A percentile compares a stretch with the other conserved stretches of the same genome.
phyloP scores from a whole-genome alignment of 2,888 invertebrate genomes.

The Aporophyla lueneburgensis region DNA sequence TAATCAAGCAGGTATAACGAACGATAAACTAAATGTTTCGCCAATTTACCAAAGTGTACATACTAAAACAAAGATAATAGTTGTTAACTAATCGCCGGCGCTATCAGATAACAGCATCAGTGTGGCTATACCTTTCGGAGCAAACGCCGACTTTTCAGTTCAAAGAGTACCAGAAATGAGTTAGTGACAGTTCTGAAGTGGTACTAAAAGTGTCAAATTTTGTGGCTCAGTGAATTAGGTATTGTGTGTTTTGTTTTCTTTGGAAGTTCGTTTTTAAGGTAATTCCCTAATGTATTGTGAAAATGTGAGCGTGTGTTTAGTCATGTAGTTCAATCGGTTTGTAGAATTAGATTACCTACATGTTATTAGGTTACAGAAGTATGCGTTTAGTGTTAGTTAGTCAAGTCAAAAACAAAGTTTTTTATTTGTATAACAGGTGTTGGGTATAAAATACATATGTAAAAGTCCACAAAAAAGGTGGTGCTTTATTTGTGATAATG shows the following conservation, averaged over 20 bases:
- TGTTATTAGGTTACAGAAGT: constrained; percentile 4
- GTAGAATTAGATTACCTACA: not conserved
- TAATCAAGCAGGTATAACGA: constrained; percentile 50
- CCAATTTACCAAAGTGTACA: constrained; percentile 60
- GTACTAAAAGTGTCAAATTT: constrained; percentile 16
- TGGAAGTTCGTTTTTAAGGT: constrained; percentile 39
- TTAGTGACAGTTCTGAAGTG: constrained; percentile 40
- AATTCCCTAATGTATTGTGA: not conserved
- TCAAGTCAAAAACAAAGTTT: too few relatives aligned
- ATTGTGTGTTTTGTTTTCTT: not conserved
- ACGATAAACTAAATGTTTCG: constrained; percentile 56
- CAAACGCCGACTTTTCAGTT: constrained; percentile 23
- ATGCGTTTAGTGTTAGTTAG: too few relatives aligned
- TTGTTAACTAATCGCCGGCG: constrained; percentile 71
- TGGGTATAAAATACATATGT: too few relatives aligned
- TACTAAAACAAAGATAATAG: constrained; percentile 69
- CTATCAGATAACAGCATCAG: constrained; percentile 73
- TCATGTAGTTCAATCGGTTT: constrained; percentile 22
- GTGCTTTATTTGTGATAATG: not conserved
- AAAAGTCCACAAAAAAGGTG: too few relatives aligned
- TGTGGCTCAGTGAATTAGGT: constrained; percentile 17
- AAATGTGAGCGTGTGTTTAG: not conserved
- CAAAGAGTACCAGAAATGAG: constrained; percentile 45
- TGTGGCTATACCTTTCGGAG: constrained; percentile 34
- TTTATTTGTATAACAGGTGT: too few relatives aligned